These are phyloP conservation scores for Catostylus mosaicus DNA, from an alignment of 30 jellyfish, hydroid and myxozoan genomes.

Conservation along the genomic window DNA sequence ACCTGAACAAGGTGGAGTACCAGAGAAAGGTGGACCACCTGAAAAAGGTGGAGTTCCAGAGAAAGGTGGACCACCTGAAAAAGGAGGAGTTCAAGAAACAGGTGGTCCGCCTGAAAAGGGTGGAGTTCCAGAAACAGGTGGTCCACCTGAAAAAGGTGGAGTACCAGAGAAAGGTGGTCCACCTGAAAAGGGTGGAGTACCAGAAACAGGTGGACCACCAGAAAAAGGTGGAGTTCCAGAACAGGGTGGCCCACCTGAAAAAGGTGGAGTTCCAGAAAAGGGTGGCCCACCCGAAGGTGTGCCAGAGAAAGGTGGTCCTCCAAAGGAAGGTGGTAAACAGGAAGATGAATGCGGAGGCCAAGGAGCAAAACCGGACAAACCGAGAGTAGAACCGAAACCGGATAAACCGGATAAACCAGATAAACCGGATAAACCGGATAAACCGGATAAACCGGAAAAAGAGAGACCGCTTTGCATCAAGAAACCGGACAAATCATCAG, in stretches of 20 bases:
- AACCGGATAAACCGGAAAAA: slow-evolving; percentile 15
- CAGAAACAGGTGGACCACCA: slow-evolving; percentile 21
- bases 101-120: background rate
- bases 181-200: slow-evolving; percentile 32
- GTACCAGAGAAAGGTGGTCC: slow-evolving; percentile 15
- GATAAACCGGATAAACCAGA: slow-evolving; percentile 30
- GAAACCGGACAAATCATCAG: slow-evolving; percentile 44
- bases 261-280: slow-evolving; percentile 14
- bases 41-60: slow-evolving; percentile 11
- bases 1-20: background rate
- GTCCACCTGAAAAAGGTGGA: slow-evolving; percentile 30
- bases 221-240: background rate
- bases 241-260: slow-evolving; percentile 22
- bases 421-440: background rate
- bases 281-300: slow-evolving; percentile 25
- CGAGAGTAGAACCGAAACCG: background rate
- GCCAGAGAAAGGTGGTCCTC: slow-evolving; percentile 20
- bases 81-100: slow-evolving; percentile 7
- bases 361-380: background rate
- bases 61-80: slow-evolving; percentile 19
- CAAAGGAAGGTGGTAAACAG: background rate
- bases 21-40: slow-evolving; percentile 22
- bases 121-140: slow-evolving; percentile 22
- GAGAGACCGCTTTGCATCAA: background rate
- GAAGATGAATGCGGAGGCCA: background rate